phyloP scores from a whole-genome alignment of 2,888 invertebrate genomes.

The Linhomoeus sp. region DNA sequence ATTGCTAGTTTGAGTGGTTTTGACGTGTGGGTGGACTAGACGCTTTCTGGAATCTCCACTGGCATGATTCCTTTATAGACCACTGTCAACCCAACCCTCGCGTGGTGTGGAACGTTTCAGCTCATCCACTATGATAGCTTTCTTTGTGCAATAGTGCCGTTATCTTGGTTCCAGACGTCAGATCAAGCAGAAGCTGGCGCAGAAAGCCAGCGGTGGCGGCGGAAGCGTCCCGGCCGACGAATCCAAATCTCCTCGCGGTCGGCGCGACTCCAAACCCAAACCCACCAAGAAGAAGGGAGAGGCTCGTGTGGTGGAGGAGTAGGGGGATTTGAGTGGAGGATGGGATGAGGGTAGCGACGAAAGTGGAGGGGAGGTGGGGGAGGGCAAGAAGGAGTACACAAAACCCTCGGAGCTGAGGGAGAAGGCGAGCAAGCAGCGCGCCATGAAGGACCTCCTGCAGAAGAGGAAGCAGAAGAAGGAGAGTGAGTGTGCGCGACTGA shows the following conservation, averaged over 20 bases:
- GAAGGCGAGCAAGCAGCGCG: slow-evolving; percentile 53
- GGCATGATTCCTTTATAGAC: too few species aligned
- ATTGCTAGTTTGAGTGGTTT: too few species aligned
- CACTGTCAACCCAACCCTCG: too few species aligned
- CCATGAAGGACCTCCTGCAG: slow-evolving; percentile 74
- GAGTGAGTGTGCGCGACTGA: too few species aligned
- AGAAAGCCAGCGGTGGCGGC: not conserved
- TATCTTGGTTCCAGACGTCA: slow-evolving; percentile 1
- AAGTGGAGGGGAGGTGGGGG: not conserved
- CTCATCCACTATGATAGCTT: not conserved
- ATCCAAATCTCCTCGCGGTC: too few species aligned
- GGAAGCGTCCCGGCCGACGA: too few species aligned
- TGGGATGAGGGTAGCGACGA: not conserved
- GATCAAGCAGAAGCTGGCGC: slow-evolving; percentile 1
- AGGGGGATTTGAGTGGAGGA: not conserved
- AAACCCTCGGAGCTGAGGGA: slow-evolving; percentile 12
- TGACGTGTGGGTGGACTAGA: too few species aligned
- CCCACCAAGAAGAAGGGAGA: slow-evolving; percentile 36
- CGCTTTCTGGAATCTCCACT: too few species aligned
- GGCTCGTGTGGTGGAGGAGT: slow-evolving; percentile 8
- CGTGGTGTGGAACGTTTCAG: too few species aligned
- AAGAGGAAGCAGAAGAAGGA: slow-evolving; percentile 69
- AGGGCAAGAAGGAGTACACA: slow-evolving; percentile 45
- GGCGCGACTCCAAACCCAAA: too few species aligned
- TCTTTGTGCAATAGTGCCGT: not conserved